Percentiles rank a stretch among this genome's conserved stretches.
These are phyloP conservation scores for Epinephelus moara DNA, from an alignment of 2,113 vertebrate species.

Conservation along the genomic window DNA sequence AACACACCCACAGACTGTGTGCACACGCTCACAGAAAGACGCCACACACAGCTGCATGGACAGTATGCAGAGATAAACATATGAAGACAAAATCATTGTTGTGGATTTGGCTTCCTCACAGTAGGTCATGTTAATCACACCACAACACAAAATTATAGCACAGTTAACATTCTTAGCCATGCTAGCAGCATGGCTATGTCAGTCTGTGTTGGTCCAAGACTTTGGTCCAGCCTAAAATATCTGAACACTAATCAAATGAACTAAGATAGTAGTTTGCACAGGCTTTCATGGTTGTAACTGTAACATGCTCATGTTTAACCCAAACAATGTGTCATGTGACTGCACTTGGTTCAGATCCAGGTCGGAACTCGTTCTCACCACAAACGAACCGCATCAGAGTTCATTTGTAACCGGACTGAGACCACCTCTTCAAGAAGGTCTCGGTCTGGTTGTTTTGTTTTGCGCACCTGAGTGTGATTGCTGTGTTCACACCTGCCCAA, in stretches of 20 bases:
- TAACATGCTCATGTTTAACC: too few species aligned
- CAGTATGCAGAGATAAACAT: background rate
- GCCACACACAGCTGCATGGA: background rate
- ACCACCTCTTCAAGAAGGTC: too few species aligned
- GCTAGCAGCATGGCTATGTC: background rate
- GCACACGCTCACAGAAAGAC: background rate
- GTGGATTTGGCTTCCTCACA: background rate
- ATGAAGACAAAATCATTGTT: background rate
- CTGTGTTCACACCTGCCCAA: too few species aligned
- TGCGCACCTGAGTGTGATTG: too few species aligned
- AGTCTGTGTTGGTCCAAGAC: background rate
- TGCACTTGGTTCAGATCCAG: too few species aligned
- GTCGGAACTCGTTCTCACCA: too few species aligned
- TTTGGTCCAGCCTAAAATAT: background rate
- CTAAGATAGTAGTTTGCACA: background rate
- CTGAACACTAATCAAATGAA: background rate
- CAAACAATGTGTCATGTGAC: too few species aligned
- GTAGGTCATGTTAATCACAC: background rate
- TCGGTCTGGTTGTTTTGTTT: too few species aligned
- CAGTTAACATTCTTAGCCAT: background rate
- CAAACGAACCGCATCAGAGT: too few species aligned
- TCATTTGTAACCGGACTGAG: too few species aligned
- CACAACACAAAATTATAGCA: background rate
- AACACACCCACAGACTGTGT: background rate
- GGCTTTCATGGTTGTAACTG: background rate